Conservation (phyloP, 2,888 invertebrate species). For the Sarcophaga rosellei region DNA sequence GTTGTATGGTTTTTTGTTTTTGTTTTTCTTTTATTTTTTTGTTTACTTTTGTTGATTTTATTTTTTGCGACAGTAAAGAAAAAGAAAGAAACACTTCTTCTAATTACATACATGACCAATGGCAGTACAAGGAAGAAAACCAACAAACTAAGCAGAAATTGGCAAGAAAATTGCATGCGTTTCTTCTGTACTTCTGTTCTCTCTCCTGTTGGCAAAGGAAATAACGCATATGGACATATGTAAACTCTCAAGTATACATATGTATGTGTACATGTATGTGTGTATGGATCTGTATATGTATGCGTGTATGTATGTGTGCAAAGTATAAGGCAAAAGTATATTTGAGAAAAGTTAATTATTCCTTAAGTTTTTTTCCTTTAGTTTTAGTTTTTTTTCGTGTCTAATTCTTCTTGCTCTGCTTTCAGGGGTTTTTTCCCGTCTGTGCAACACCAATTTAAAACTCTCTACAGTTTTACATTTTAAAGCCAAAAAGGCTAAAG, state of each 20-base stretch:
- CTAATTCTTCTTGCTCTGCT: neutral
- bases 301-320: too few species aligned
- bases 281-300: too few species aligned
- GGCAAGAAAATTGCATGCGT: neutral
- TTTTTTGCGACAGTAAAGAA: conserved; percentile 66
- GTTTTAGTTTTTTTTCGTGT: neutral
- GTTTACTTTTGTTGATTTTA: conserved; percentile 61
- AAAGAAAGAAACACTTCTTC: conserved; percentile 71
- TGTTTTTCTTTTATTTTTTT: neutral
- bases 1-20: conserved; percentile 34
- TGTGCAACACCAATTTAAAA: conserved; percentile 29
- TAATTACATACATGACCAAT: conserved; percentile 78
- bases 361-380: conserved; percentile 14
- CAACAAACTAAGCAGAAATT: conserved; percentile 6
- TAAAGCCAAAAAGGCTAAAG: conserved; percentile 51
- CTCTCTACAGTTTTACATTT: conserved; percentile 26
- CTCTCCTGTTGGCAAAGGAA: neutral
- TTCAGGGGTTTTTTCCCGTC: too few species aligned
- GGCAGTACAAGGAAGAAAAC: conserved; percentile 45
- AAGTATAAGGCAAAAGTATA: neutral
- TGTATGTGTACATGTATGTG: too few species aligned
- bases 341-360: conserved; percentile 65
- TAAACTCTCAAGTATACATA: neutral
- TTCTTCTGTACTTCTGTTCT: neutral
- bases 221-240: neutral